Conservation (phyloP, 1,140 invertebrate genomes). For the Drosophila pandora region DNA sequence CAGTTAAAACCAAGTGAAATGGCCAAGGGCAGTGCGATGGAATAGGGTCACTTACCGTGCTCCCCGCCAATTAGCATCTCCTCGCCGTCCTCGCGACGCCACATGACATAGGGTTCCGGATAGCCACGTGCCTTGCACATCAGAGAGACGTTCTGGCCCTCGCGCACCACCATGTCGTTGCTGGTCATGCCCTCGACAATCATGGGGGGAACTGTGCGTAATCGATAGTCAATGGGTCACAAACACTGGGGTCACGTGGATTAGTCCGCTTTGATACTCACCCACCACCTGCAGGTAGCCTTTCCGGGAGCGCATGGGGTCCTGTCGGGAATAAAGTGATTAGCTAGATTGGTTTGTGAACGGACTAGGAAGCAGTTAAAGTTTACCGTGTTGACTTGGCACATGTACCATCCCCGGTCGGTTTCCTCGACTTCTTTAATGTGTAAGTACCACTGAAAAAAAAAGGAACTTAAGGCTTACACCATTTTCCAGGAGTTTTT, state of each 20-base stretch:
- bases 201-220: conserved; percentile 90
- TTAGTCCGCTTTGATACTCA: conserved; percentile 84
- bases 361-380: neutral
- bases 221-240: conserved; percentile 33
- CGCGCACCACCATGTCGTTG: conserved; percentile 94
- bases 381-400: conserved; percentile 84
- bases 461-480: neutral
- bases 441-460: conserved; percentile 90
- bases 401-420: conserved; percentile 89
- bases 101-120: conserved; percentile 95
- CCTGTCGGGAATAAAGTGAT: conserved; percentile 69
- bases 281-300: conserved; percentile 95
- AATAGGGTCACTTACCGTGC: conserved; percentile 86
- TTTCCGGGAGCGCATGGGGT: conserved; percentile 92
- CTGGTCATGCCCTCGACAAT: conserved; percentile 94
- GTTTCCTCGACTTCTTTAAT: conserved; percentile 92
- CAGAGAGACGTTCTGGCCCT: conserved; percentile 94
- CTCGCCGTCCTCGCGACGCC: conserved; percentile 94
- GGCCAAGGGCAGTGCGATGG: conserved; percentile 9
- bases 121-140: conserved; percentile 94
- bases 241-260: conserved; percentile 27
- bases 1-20: neutral
- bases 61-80: conserved; percentile 94
- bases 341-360: neutral
- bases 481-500: neutral